These are phyloP conservation scores for Erebia ligea DNA, from an alignment of 2,888 invertebrate genomes.

Conservation along the genomic window DNA sequence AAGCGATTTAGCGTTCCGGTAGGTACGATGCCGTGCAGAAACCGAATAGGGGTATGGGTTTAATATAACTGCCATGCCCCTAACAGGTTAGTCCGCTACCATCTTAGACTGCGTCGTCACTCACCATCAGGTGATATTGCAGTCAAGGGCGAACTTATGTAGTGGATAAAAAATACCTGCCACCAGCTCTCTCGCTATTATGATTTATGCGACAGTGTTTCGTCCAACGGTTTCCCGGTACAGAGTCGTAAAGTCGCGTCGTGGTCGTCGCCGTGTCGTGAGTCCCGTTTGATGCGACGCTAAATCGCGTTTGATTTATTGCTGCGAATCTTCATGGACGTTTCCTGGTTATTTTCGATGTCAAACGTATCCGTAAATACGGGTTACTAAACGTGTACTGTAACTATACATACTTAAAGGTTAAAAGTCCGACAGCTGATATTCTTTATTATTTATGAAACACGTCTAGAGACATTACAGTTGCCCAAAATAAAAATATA, in stretches of 20 bases:
- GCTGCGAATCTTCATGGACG: slow-evolving; percentile 44
- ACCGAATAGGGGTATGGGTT: no score
- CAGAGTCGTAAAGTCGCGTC: slow-evolving; percentile 64
- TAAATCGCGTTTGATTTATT: slow-evolving; percentile 62
- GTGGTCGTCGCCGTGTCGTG: slow-evolving; percentile 50
- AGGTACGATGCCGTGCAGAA: no score
- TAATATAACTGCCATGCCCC: no score
- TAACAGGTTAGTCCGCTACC: no score
- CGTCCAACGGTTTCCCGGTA: slow-evolving; percentile 68
- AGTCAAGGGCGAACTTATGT: no score
- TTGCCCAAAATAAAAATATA: no score
- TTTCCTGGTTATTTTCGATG: slow-evolving; percentile 50
- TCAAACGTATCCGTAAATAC: slow-evolving; percentile 5
- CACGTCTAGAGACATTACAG: no score
- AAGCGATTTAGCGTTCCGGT: no score
- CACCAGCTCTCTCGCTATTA: slow-evolving; percentile 1
- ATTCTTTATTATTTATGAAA: no score
- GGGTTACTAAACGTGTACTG: slow-evolving; percentile 26
- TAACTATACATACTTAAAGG: neutral
- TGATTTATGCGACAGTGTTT: slow-evolving; percentile 68
- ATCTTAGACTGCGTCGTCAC: no score
- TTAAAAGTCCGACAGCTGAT: neutral
- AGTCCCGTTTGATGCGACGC: slow-evolving; percentile 33
- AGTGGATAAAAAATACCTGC: no score
- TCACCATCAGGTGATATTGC: no score